phyloP scores from a whole-genome alignment of 2,797 vertebrate species.

The Anabas testudineus region DNA sequence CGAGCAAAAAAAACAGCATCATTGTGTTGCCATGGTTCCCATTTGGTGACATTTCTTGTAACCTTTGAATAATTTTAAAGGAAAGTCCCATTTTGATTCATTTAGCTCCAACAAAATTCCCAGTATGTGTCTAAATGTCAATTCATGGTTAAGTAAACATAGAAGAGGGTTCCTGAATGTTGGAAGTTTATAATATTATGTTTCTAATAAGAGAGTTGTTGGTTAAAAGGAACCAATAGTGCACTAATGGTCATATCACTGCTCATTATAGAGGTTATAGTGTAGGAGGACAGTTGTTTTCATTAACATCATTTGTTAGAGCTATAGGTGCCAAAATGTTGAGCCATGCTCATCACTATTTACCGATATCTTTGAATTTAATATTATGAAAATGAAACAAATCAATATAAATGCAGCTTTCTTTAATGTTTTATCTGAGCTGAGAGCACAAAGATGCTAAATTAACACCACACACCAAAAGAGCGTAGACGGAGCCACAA shows the following conservation, averaged over 20 bases:
- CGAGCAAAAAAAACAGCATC: not conserved
- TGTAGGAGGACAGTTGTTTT: too few relatives aligned
- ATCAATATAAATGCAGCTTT: too few relatives aligned
- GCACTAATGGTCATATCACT: not conserved
- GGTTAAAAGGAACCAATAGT: too few relatives aligned
- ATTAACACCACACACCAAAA: not conserved
- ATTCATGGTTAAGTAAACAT: conserved; percentile 9
- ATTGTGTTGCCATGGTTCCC: not conserved
- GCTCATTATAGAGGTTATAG: not conserved
- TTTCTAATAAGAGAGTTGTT: too few relatives aligned
- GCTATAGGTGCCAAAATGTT: too few relatives aligned
- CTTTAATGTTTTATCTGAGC: not conserved
- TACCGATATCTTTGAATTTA: too few relatives aligned
- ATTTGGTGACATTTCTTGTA: conserved; percentile 8
- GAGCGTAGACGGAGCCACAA: not conserved
- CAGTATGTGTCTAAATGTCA: conserved; percentile 10
- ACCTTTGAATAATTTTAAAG: not conserved
- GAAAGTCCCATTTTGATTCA: conserved; percentile 4
- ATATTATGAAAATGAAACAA: too few relatives aligned
- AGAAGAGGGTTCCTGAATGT: not conserved
- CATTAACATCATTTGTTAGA: too few relatives aligned
- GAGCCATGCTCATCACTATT: too few relatives aligned
- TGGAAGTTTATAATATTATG: too few relatives aligned
- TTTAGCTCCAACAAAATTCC: conserved; percentile 21
- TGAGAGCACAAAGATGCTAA: not conserved